Base-by-base conservation (phyloP, 2,888 invertebrate species). In the Drosophila greeni region DNA sequence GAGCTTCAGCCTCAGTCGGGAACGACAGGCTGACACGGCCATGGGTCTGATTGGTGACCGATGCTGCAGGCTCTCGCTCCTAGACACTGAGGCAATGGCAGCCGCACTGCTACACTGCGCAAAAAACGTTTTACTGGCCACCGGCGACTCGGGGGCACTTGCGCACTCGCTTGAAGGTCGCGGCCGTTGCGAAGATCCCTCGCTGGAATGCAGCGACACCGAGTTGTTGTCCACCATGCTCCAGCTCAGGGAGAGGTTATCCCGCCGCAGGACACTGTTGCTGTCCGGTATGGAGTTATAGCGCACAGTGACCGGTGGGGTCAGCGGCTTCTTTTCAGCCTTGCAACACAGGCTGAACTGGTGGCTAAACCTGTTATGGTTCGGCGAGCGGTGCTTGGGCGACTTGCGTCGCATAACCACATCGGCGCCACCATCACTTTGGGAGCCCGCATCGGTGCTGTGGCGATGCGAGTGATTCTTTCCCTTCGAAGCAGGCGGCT, bases 311-410 rank as follows among this genome's bases (percentile, higher is more conserved):
- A 88, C 87, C 8, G 88, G 88, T 4, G 88, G 88, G 18, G 88
- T 88, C 61, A 85, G 69, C 0, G 86, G 85, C 37, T 87, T 88
- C 55, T 86, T 86, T 47, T 89, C 87, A 0, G 86, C 86, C 66
- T 87, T 86, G 69, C 89, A 89, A 69, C 89, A 89, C 57, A 89
- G 75, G 52, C 87, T 86, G 54, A 89, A 89, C 69, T 88, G 88
- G 76, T 88, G 88, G 51, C 89, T 89, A 26, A 88, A 87, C 6
- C 88, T 76, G 76, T 89, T 89, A 64, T 87, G 87, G 65, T 87
- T 88, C 2, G 86, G 85, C 6, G 86, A 86, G 11, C 86, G 86
- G 62, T 84, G 82, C 59, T 86, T 86, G 16, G 85, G 82, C 6
- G 85, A 75, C 45, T 86, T 86, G 8, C 75, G 82, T 5, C 86